Base-by-base conservation (phyloP, 2,888 invertebrate species). In the Pilophorus perplexus region DNA sequence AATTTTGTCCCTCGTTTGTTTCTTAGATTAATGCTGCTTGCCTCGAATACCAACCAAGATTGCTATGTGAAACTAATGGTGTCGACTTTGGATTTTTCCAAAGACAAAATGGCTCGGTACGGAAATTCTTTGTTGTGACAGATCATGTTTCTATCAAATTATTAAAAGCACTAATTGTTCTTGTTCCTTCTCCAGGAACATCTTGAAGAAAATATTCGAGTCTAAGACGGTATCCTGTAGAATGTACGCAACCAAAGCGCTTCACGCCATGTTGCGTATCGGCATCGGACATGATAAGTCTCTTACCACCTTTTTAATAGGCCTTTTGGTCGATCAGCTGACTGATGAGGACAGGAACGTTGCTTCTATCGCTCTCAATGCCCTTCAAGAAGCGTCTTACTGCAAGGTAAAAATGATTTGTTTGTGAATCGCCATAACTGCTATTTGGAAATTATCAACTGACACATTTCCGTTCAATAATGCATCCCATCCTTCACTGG, bases 1-100 rank as follows among this genome's bases (percentile, higher is more conserved):
- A 4, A 52, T 23, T 10, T 25, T 12, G n/a, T 23, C 1, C 2
- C 8, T 28, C 10, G 22, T 28, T 52, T 23, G 12, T 14, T 52
- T 52, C 10, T 12, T 54, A 71, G 71, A 57, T 38, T 68, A 23
- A 80, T 89, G 74, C 86, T 90, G 73, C 79, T 95, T 72, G 89
- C 93, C 1, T 84, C 86, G 8, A 84, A 85, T 50, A 90, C 92
- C 2, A 88, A 89, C 74, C 91, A 93, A 76, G 91, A 93, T 73
- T 91, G 92, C 75, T 96, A 96, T 77, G 87, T 95, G 0, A 98
- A 98, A 77, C 80, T 98, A 68, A 90, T 95, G 64, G 85, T 95
- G 68, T 93, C 96, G 3, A 90, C 91, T 71, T 80, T 99, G 73
- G 93, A 96, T 78, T 98, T 96, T 76, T 84, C 86, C 2, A 80